Evolutionary conservation across 2,797 vertebrate genomes (phyloP), one percentile per base, ranked within the genome.

Genomic region (Luscinia megarhynchos): DNA sequence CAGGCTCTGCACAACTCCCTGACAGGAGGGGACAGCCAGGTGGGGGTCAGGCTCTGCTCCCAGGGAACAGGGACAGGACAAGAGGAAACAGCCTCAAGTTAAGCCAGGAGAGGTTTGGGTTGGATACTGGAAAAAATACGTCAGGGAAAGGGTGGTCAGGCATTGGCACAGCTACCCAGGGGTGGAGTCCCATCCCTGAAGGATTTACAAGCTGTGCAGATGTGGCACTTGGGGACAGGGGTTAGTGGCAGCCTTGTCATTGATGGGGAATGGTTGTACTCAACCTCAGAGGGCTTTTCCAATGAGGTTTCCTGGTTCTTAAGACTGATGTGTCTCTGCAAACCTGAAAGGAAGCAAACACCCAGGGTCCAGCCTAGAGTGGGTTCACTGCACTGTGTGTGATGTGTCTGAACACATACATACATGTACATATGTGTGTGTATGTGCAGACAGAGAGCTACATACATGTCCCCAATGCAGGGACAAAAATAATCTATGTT

Each of bases 361-460:
- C 17, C 2, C 4, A 5, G 1, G 2, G 27, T 10, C 10, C 36
- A 72, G 67, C 80, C 62, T 72, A 0, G 0, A 19, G 48, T 5
- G 43, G 32, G 9, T 40, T 69, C 43, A 7, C 22, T n/a, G 29
- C 38, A 43, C 70, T n/a, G 46, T 38, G 32, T 22, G 10, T 6
- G 53, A 22, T 50, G 6, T 0, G 3, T 21, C 53, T 45, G 34
- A 53, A 54, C 55, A 63, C 10, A 12, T 2, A 41, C 5, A 4
- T 5, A 19, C 5, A 2, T 1, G 15, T 36, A 24, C 9, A 2
- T 3, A 11, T 0, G 0, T 8, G 32, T 43, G 21, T 29, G 15
- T 38, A 6, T 12, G 36, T 32, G 50, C 46, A 64, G 34, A 30
- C 29, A 77, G 34, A 34, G 34, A 34, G 30, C 11, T 54, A 32